Evolutionary conservation across 1,140 invertebrate species (phyloP), one percentile per base, ranked within the genome.

Genomic region (Trichonephila clavata): DNA sequence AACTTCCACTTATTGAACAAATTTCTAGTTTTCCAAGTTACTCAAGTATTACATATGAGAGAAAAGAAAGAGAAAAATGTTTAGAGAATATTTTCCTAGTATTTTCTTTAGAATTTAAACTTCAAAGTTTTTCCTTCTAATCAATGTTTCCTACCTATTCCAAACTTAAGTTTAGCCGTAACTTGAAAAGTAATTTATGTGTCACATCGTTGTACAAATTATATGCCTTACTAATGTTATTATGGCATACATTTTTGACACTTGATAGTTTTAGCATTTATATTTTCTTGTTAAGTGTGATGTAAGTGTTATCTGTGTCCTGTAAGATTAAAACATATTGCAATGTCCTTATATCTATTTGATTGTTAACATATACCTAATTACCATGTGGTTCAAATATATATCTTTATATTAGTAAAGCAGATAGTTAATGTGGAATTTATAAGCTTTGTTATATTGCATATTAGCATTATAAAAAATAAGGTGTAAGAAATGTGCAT

Each of bases 1-100:
- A 77, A 18, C 71, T 77, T 77, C 71, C 71, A 39, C 18, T 77
- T 77, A 39, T 32, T 77, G 71, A 77, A 77, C 71, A 77, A 39
- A 77, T 32, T 32, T 77, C 32, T 39, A 77, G 27, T 39, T 32
- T 20, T 18, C 24, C 18, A 77, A 32, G 4, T 32, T 39, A 77
- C 13, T 77, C 24, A 39, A 77, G 71, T 77, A 77, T 77, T 39
- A 71, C 18, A 32, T 27, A 27, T 27, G 24, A 71, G 61, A 63
- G 7, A 65, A 65, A 32, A 27, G 8, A 27, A 14, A 63, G 7
- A 16, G 16, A 61, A 63, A 3, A 3, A 14, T 16, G 1, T 3
- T 3, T 71, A 71, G n/a, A 71, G 13, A 27, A 16, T 71, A 71
- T 71, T 71, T 71, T 71, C 68, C 16, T 71, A 71, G 24, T 13